Base-by-base conservation (phyloP, 2,888 invertebrate species). In the Ellobium chinense region DNA sequence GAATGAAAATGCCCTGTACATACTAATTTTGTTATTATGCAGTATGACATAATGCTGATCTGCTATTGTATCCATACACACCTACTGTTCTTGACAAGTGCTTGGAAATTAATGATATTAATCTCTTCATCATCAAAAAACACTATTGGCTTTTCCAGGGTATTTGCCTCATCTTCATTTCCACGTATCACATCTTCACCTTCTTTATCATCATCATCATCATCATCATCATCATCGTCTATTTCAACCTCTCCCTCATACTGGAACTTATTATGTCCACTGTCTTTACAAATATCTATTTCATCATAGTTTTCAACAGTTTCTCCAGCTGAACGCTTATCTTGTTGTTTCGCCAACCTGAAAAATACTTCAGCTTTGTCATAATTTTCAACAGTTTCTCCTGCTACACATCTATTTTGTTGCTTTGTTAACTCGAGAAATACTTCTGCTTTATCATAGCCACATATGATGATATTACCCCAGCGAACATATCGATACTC, bases 51-150 rank as follows among this genome's bases (percentile, higher is more conserved):
- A n/a, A n/a, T n/a, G n/a, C n/a, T n/a, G n/a, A n/a, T n/a, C 24
- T 62, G 14, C 12, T 34, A 56, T 73, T 58, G 58, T 18, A 77
- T 68, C 58, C 54, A 77, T 9, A 77, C 29, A 27, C 78, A 78
- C 7, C 1, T 9, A 68, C 70, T 70, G 34, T 78, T 24, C 62
- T 34, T 70, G 54, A 87, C 84, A 21, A 87, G 58, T 1, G 66
- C 74, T 21, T 78, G 78, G 73, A 87, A 87, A 66, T 87, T 87
- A 2, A 66, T 18, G 54, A 86, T 83, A 63, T 87, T 87, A 0
- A 85, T 84, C 36, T 81, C 79, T 77, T 87, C 87, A 54, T 87
- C 87, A 66, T 87, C 87, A 84, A 87, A 87, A 82, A 87, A 86
- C 27, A 46, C 46, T 12, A 46, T 18, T 46, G 46, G 46, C 18